These are phyloP conservation scores for Eupithecia abbreviata DNA, from an alignment of 2,888 invertebrate species.

Conservation along the genomic window DNA sequence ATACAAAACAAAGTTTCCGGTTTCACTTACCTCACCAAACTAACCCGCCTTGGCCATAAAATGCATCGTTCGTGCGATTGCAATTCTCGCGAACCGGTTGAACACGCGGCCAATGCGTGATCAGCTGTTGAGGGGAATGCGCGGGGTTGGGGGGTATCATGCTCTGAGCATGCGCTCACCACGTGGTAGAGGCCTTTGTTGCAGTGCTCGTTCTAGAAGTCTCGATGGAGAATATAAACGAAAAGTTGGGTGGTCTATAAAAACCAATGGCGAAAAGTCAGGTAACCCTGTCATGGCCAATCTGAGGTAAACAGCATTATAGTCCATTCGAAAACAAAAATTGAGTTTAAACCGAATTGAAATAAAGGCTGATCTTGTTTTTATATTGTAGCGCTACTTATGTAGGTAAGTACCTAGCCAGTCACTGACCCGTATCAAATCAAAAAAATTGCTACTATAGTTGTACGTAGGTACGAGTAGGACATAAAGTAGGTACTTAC, in stretches of 20 bases:
- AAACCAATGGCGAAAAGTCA: background rate
- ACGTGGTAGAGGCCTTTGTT: constrained; percentile 73
- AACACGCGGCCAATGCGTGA: constrained; percentile 67
- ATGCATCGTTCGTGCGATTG: constrained; percentile 29
- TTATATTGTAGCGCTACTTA: background rate
- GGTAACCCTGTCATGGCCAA: no score
- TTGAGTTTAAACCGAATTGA: background rate
- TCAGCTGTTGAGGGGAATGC: constrained; percentile 58
- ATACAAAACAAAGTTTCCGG: constrained; percentile 16
- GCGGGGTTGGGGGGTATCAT: constrained; percentile 51
- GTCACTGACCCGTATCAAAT: background rate
- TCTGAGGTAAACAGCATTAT: no score
- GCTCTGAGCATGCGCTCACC: constrained; percentile 72
- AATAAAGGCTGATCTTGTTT: background rate
- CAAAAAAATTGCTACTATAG: background rate
- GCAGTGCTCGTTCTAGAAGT: constrained; percentile 47
- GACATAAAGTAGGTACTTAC: no score
- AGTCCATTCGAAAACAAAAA: no score
- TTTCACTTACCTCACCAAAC: constrained; percentile 8
- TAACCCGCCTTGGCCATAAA: constrained; percentile 10
- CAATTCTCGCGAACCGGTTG: constrained; percentile 56
- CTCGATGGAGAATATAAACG: background rate
- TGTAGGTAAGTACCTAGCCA: background rate
- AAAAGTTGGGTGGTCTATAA: background rate
- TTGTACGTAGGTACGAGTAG: no score